Evolutionary conservation across 1,140 invertebrate species (phyloP), one percentile per base, ranked within the genome.

Genomic region (Rhyzopertha dominica): DNA sequence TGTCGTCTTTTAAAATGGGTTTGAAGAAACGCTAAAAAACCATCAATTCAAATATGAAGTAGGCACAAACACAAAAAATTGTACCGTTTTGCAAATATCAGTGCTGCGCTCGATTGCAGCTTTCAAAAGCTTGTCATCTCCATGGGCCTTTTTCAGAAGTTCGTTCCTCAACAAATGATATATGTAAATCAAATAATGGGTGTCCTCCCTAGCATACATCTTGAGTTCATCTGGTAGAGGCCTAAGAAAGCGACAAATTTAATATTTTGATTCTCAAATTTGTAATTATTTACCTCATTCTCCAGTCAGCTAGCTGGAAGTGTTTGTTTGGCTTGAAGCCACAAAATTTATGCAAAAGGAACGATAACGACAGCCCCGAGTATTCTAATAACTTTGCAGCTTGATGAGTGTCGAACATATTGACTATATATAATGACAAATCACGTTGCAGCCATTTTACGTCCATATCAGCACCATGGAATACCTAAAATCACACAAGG

Each of bases 361-460:
- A 82, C 1, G 85, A 79, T 17, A 98, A 72, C 13, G 89, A 91
- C 2, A 85, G 72, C 20, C 80, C 77, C 0, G 79, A 70, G 48
- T 88, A 75, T n/a, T 79, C 74, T 0, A 98, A 70, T 0, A 80
- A 70, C 50, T 84, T 80, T 0, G 91, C 82, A 0, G 94, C 95
- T 59, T 88, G 81, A 64, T 91, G 79, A 0, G 95, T 99, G 64
- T 99, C 96, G 68, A 99, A 98, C 81, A 99, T 84, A 58, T 97
- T 96, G 0, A 99, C 93, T 12, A 99, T 66, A 62, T 99, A 99
- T 0, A 99, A 54, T 0, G 90, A 88, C 41, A 98, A 82, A 74
- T 99, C 96, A 31, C 90, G 76, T 66, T 99, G 96, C 14, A 99
- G 70, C 96, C 96, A 99, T 14, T 82, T 68, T 22, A 99, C 78